Percentiles rank a stretch among this genome's conserved stretches.
These are phyloP conservation scores for Chiloscyllium punctatum DNA, from an alignment of 2,797 vertebrate species.

Conservation along the genomic window DNA sequence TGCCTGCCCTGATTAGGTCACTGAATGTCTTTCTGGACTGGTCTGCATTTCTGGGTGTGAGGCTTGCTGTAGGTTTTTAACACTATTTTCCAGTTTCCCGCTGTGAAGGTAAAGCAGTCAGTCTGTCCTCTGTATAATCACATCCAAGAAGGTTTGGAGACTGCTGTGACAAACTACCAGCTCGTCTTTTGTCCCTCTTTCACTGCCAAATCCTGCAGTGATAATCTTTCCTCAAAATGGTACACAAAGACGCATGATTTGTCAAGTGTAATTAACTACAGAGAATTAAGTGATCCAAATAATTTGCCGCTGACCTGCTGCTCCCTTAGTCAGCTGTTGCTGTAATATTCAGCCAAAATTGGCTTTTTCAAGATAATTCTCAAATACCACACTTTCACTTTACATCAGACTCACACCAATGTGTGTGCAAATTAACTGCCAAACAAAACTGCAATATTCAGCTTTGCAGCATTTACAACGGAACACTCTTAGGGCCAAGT, in stretches of 20 bases:
- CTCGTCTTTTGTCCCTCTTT: neutral
- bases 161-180: neutral
- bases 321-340: neutral
- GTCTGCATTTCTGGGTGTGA: neutral
- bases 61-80: neutral
- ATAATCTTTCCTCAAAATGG: neutral
- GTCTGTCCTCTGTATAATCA: neutral
- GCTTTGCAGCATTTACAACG: neutral
- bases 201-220: neutral
- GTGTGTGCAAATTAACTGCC: neutral
- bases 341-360: neutral
- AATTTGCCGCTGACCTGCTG: neutral
- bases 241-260: neutral
- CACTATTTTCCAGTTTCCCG: neutral
- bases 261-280: neutral
- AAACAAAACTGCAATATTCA: neutral
- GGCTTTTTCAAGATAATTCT: neutral
- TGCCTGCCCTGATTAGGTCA: neutral
- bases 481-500: neutral
- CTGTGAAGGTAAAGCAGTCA: neutral
- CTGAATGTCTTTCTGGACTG: neutral
- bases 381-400: neutral
- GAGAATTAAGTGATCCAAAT: conserved; percentile 5
- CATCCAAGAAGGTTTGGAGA: neutral
- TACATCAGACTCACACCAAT: neutral